A percentile compares a stretch with the other conserved stretches of the same genome.
These are phyloP conservation scores for Galerucella nymphaeae DNA, from an alignment of 2,888 invertebrate genomes.

Conservation along the genomic window DNA sequence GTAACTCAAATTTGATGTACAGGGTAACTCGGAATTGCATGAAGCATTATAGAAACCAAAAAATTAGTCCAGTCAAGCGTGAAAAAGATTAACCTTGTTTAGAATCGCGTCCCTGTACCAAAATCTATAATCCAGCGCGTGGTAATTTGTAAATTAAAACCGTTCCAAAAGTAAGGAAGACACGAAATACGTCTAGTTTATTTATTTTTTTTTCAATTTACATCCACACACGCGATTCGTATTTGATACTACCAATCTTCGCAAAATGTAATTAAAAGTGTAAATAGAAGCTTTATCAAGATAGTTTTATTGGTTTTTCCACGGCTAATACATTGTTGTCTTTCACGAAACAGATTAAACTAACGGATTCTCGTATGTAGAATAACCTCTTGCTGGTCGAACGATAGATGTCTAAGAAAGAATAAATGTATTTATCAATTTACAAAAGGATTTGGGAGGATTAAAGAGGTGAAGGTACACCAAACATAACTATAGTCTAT, in stretches of 20 bases:
- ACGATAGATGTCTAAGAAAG: too few relatives aligned
- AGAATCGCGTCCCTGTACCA: too few relatives aligned
- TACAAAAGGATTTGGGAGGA: too few relatives aligned
- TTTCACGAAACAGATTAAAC: constrained; percentile 19
- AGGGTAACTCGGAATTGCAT: too few relatives aligned
- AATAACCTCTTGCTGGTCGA: too few relatives aligned
- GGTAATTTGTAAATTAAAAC: not conserved
- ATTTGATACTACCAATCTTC: constrained; percentile 15
- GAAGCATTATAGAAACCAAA: not conserved
- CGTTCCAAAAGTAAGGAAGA: not conserved
- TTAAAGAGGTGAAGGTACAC: too few relatives aligned
- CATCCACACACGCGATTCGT: not conserved
- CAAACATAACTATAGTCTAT: too few relatives aligned
- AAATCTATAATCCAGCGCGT: not conserved
- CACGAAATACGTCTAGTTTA: not conserved
- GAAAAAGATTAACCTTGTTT: not conserved
- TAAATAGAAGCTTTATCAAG: constrained; percentile 32
- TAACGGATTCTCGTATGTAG: constrained; percentile 3
- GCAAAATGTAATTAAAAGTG: constrained; percentile 31
- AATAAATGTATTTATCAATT: too few relatives aligned
- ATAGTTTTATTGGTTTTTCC: constrained; percentile 35
- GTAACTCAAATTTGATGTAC: not conserved
- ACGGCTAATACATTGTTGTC: constrained; percentile 22
- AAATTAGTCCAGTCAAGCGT: too few relatives aligned
- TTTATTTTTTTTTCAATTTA: not conserved